Evolutionary conservation across 2,797 vertebrate species (phyloP), one percentile per base, ranked within the genome.

Genomic region (Xerus rutilus): DNA sequence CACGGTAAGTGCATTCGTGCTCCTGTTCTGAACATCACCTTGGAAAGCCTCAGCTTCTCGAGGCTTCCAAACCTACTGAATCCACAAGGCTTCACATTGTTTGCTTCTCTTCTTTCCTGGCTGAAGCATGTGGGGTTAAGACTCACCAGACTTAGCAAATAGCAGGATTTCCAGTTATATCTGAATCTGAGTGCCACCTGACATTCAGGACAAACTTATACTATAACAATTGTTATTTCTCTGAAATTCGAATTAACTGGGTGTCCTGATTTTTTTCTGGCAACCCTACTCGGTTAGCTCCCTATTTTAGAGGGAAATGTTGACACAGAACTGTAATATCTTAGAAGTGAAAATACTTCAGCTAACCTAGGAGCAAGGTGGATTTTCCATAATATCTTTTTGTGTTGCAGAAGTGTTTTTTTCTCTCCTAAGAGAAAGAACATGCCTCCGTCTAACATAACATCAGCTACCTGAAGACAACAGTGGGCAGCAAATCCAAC

Each of bases 1-100:
- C 43, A 14, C 57, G 67, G 94, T 88, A 91, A 95, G 93, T 97
- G 30, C 18, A 54, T 79, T 49, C 2, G 12, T 86, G 86, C 85
- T 70, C 69, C 73, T 77, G 65, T 86, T 94, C 91, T 83, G 74
- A 72, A 86, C 45, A 39, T 32, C 12, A 5, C 4, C 1, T 62
- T 65, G 49, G 77, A 86, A 94, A 92, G 52, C 23, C 35, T 84
- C 89, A 70, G 47, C 30, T 13, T 93, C 76, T 93, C 52, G 81
- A 81, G 67, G 84, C 93, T 93, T 92, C 67, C 7, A 1, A 49
- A 43, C 8, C 25, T 84, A 67, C 82, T 35, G 18, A 47, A 32
- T 87, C 89, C 77, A 49, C 2, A 74, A 45, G 20, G 3, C 30
- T 87, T 74, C 70, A 62, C 47, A 90, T 28, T 65, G 52, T 35